Conservation (phyloP, 1,140 invertebrate genomes). For the Pseudobourletiella spinata region DNA sequence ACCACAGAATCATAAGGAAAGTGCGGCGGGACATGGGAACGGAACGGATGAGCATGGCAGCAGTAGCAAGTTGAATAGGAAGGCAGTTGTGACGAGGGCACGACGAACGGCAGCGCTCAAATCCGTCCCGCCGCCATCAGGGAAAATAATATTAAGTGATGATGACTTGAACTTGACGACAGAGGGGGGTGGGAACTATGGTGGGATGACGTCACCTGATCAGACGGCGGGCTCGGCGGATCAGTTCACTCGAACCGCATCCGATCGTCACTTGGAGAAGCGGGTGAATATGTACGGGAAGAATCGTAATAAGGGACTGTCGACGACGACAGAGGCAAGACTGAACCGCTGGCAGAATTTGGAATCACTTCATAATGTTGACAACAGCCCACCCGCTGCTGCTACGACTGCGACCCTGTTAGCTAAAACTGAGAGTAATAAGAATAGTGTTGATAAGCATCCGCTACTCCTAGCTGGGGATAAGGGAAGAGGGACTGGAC, state of each 20-base stretch:
- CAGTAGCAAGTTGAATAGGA: too few species aligned
- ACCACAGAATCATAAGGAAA: neutral
- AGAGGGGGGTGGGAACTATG: too few species aligned
- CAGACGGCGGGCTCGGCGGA: too few species aligned
- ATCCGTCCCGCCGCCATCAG: too few species aligned
- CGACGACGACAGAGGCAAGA: neutral
- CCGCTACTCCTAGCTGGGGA: neutral
- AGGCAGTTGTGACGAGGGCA: too few species aligned
- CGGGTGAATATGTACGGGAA: neutral
- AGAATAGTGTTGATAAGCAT: neutral
- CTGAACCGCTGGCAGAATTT: slow-evolving; percentile 35
- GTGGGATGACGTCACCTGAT: too few species aligned
- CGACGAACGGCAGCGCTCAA: too few species aligned
- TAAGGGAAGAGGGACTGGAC: neutral
- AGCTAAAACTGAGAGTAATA: slow-evolving; percentile 8
- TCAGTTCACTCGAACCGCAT: neutral
- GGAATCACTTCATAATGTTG: slow-evolving; percentile 26
- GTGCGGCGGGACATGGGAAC: neutral
- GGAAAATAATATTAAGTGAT: too few species aligned
- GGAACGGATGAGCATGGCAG: too few species aligned
- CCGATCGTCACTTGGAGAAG: neutral
- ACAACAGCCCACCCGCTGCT: slow-evolving; percentile 2
- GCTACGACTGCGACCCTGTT: neutral
- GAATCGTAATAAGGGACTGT: neutral
- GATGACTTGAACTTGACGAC: too few species aligned